These are phyloP conservation scores for Drosophila mimica DNA, from an alignment of 2,888 invertebrate genomes.

Conservation along the genomic window DNA sequence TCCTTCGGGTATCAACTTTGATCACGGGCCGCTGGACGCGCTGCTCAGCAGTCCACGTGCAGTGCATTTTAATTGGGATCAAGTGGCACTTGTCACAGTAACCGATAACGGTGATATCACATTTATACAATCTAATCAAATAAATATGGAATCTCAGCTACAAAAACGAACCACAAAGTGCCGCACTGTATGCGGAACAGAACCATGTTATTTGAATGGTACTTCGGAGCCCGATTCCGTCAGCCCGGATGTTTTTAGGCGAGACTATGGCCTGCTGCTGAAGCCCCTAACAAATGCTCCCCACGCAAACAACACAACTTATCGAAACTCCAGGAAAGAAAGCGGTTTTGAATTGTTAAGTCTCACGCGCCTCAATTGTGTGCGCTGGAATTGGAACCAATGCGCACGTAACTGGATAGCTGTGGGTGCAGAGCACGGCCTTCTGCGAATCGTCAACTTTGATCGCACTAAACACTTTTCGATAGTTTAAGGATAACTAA, in stretches of 20 bases:
- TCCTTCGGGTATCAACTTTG: slow-evolving; percentile 60
- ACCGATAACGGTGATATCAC: slow-evolving; percentile 80
- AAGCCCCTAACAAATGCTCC: slow-evolving; percentile 57
- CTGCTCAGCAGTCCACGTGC: slow-evolving; percentile 60
- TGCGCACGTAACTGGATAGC: slow-evolving; percentile 71
- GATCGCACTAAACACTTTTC: slow-evolving; percentile 39
- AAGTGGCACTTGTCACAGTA: slow-evolving; percentile 57
- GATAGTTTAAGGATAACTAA: slow-evolving; percentile 24
- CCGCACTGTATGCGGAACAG: slow-evolving; percentile 57
- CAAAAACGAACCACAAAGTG: slow-evolving; percentile 27
- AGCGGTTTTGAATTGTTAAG: slow-evolving; percentile 57
- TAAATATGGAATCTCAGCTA: slow-evolving; percentile 55
- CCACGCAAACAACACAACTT: slow-evolving; percentile 17
- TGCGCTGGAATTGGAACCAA: slow-evolving; percentile 81
- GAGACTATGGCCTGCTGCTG: slow-evolving; percentile 81
- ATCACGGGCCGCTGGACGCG: slow-evolving; percentile 54
- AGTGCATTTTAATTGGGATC: slow-evolving; percentile 70
- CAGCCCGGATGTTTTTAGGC: slow-evolving; percentile 49
- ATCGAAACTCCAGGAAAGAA: slow-evolving; percentile 50
- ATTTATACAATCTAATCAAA: slow-evolving; percentile 63
- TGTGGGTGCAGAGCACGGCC: slow-evolving; percentile 83
- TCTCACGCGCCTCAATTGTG: slow-evolving; percentile 74
- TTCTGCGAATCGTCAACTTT: slow-evolving; percentile 76
- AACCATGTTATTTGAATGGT: slow-evolving; percentile 64
- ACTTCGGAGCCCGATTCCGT: slow-evolving; percentile 11